phyloP scores from a whole-genome alignment of 2,113 vertebrate species.

The Cnemophilus loriae region DNA sequence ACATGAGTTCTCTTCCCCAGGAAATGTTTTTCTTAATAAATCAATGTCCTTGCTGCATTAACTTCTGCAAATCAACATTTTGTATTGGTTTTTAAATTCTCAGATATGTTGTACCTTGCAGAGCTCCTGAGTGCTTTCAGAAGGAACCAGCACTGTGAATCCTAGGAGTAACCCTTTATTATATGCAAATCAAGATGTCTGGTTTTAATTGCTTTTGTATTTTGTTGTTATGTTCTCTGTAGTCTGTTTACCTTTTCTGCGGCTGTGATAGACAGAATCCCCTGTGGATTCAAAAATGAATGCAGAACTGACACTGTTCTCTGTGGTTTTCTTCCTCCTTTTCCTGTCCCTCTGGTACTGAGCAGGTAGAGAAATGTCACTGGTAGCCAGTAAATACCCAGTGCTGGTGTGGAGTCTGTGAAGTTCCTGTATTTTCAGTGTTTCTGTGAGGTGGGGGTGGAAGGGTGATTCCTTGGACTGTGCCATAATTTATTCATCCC shows the following conservation, averaged over 20 bases:
- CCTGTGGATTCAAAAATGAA: background rate
- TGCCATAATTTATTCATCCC: background rate
- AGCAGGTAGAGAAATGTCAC: background rate
- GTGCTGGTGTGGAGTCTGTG: background rate
- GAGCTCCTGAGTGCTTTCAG: background rate
- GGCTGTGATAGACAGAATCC: background rate
- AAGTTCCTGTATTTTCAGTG: background rate
- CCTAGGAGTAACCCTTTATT: background rate
- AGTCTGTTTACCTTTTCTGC: background rate
- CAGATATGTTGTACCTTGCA: background rate
- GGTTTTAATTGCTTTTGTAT: background rate
- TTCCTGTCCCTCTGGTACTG: background rate
- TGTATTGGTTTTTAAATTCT: background rate
- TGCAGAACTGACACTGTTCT: background rate
- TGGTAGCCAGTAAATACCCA: background rate
- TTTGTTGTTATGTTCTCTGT: background rate
- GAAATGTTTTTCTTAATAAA: background rate
- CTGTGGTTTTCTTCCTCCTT: background rate
- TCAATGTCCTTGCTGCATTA: background rate
- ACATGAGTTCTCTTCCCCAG: background rate
- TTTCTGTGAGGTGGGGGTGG: background rate
- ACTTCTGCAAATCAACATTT: background rate
- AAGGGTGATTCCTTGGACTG: background rate
- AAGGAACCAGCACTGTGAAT: background rate
- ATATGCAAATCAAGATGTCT: background rate